A percentile compares a stretch with the other conserved stretches of the same genome.
Evolutionary conservation across 2,797 vertebrate species (phyloP).

Genomic region (Ctenopoma kingsleyae): DNA sequence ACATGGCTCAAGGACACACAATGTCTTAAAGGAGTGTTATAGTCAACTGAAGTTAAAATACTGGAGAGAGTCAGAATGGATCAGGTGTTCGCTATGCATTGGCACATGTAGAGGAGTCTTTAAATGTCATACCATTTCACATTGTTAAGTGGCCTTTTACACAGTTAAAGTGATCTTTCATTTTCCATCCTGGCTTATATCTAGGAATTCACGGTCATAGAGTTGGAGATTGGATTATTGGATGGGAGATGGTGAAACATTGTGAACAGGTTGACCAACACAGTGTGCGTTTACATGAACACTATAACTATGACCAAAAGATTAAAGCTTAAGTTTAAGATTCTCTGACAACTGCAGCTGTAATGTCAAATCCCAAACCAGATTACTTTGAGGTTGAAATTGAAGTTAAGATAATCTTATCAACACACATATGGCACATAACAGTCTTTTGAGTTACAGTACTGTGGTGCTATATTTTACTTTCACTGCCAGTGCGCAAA

Average conservation of each 20-base stretch:
- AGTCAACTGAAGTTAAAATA: background rate
- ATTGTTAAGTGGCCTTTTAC: slow-evolving; percentile 34
- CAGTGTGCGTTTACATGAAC: slow-evolving; percentile 10
- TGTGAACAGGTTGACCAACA: slow-evolving; percentile 6
- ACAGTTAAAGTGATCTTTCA: slow-evolving; percentile 1
- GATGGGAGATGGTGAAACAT: slow-evolving; percentile 10
- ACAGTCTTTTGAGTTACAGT: slow-evolving; percentile 20
- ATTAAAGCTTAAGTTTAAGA: slow-evolving; percentile 14
- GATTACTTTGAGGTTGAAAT: slow-evolving; percentile 45
- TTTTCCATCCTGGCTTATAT: slow-evolving; percentile 15
- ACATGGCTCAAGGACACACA: background rate
- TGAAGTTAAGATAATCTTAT: slow-evolving; percentile 38
- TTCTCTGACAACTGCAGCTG: slow-evolving; percentile 22
- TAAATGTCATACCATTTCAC: slow-evolving; percentile 46
- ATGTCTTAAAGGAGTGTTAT: too few relatives aligned
- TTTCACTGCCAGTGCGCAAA: slow-evolving; percentile 5
- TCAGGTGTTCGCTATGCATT: slow-evolving; percentile 15
- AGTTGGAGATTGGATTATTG: slow-evolving; percentile 27
- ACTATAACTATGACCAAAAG: slow-evolving; percentile 27
- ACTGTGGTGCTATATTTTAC: slow-evolving; percentile 10
- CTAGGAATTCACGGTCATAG: background rate
- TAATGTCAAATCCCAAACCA: slow-evolving; percentile 24
- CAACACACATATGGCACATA: slow-evolving; percentile 10
- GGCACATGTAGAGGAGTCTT: slow-evolving; percentile 21
- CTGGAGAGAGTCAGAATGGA: slow-evolving; percentile 6